Evolutionary conservation across 2,888 invertebrate genomes (phyloP).

Genomic region (Caenorhabditis sp.): DNA sequence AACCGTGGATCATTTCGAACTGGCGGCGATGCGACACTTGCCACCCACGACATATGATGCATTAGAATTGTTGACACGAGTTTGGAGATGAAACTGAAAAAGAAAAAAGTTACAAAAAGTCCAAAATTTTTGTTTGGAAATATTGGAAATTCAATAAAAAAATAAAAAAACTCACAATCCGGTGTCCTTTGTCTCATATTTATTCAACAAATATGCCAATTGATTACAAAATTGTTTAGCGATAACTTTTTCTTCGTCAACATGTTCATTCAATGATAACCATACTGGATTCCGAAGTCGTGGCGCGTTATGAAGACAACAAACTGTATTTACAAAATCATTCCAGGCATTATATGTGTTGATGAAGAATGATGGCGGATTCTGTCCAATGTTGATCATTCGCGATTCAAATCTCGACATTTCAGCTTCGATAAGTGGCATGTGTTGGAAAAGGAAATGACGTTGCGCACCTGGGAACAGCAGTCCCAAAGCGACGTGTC

Average conservation of each 20-base stretch:
- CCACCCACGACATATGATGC: slow-evolving; percentile 69
- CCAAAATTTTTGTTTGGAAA: too few relatives aligned
- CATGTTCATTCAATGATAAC: slow-evolving; percentile 51
- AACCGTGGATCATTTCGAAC: slow-evolving; percentile 7
- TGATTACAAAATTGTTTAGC: slow-evolving; percentile 58
- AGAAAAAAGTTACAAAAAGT: too few relatives aligned
- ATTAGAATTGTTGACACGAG: slow-evolving; percentile 64
- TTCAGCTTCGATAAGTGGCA: slow-evolving; percentile 63
- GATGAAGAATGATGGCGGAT: slow-evolving; percentile 53
- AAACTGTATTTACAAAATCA: slow-evolving; percentile 49
- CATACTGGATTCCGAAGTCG: slow-evolving; percentile 61
- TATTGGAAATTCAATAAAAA: not conserved
- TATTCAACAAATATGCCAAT: slow-evolving; percentile 49
- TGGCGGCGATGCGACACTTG: slow-evolving; percentile 63
- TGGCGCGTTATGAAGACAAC: slow-evolving; percentile 61
- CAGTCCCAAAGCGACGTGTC: slow-evolving; percentile 42
- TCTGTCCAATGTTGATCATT: slow-evolving; percentile 42
- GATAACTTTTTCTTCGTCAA: slow-evolving; percentile 34
- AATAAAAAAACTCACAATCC: slow-evolving; percentile 55
- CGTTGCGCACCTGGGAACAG: slow-evolving; percentile 26
- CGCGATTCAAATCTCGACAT: slow-evolving; percentile 52
- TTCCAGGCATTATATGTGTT: slow-evolving; percentile 59
- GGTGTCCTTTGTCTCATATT: slow-evolving; percentile 58
- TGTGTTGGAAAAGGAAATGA: slow-evolving; percentile 54
- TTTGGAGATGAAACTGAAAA: slow-evolving; percentile 66